A percentile compares a stretch with the other conserved stretches of the same genome.
Evolutionary conservation across 2,888 invertebrate species (phyloP).

Genomic region (Eupithecia pulchellata): DNA sequence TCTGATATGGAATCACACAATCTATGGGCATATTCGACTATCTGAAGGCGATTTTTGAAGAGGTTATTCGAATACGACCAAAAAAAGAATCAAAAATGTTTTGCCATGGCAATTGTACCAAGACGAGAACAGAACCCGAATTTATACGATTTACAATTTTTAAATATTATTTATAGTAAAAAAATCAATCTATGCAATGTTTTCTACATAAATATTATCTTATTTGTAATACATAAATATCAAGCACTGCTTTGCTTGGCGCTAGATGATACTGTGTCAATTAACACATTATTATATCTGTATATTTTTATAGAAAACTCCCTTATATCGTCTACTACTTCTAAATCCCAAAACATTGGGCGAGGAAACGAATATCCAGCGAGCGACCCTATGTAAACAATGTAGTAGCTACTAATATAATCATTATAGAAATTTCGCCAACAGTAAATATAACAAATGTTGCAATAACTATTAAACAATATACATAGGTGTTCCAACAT

Average conservation of each 20-base stretch:
- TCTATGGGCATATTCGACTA: too few relatives aligned
- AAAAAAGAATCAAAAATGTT: too few relatives aligned
- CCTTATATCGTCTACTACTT: not conserved
- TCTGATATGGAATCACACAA: too few relatives aligned
- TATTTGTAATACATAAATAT: too few relatives aligned
- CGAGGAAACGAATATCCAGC: not conserved
- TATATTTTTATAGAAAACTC: not conserved
- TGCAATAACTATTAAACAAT: not conserved
- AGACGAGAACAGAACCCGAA: too few relatives aligned
- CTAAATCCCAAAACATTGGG: not conserved
- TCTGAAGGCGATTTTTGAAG: too few relatives aligned
- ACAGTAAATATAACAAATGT: not conserved
- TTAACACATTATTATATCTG: not conserved
- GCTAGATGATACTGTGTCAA: not conserved
- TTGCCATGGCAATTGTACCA: too few relatives aligned
- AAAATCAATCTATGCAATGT: too few relatives aligned
- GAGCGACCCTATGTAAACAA: not conserved
- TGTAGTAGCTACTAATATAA: not conserved
- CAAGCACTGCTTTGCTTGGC: not conserved
- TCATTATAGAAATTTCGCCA: not conserved
- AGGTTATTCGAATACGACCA: too few relatives aligned
- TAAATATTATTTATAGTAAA: too few relatives aligned
- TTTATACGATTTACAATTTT: too few relatives aligned
- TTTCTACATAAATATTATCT: too few relatives aligned
- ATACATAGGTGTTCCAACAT: not conserved